These are phyloP conservation scores for Rotaria socialis DNA, from an alignment of 2,888 invertebrate genomes.

Conservation along the genomic window DNA sequence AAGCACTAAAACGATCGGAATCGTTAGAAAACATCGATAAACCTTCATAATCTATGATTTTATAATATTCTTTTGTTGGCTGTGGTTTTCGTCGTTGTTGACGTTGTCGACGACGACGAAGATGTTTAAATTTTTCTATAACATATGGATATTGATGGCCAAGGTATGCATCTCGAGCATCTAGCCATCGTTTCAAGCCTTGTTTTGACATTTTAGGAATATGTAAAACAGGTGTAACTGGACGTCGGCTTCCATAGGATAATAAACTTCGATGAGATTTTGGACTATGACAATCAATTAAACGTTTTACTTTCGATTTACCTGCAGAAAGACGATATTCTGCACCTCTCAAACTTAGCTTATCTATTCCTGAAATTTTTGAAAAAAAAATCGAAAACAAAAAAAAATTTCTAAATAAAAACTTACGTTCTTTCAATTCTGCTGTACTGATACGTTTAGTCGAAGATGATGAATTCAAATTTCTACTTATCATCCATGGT, in stretches of 20 bases:
- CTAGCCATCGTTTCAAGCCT: neutral
- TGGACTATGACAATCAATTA: neutral
- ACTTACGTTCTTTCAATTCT: neutral
- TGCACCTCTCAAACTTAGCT: neutral
- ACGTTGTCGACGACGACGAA: neutral
- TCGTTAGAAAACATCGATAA: neutral
- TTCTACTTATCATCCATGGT: neutral
- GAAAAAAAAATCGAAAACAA: neutral
- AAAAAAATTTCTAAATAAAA: neutral
- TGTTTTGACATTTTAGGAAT: constrained; percentile 15
- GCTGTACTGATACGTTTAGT: neutral
- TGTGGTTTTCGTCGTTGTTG: neutral
- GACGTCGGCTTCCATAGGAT: neutral
- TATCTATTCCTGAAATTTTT: neutral
- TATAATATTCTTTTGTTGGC: neutral
- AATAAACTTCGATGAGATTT: neutral
- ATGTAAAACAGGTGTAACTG: neutral
- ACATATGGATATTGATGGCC: neutral
- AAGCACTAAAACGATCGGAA: neutral
- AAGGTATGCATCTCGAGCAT: constrained; percentile 14
- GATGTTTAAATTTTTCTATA: neutral
- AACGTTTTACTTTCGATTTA: neutral
- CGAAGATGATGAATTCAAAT: neutral
- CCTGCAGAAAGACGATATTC: neutral
- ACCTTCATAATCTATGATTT: neutral